phyloP scores from a whole-genome alignment of 2,888 invertebrate genomes.

The Drosophila longiperda region DNA sequence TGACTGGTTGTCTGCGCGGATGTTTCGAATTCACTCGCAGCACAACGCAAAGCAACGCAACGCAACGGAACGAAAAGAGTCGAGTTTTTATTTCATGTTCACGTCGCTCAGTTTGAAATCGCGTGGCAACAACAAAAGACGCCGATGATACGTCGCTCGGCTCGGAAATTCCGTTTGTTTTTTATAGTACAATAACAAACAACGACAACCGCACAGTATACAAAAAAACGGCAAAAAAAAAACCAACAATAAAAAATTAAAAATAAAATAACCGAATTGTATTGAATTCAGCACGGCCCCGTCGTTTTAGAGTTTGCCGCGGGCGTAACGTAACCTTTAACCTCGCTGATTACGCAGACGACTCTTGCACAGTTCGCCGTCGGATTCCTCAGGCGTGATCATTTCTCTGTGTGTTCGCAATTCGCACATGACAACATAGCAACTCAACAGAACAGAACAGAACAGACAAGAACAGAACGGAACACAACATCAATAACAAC shows the following conservation, averaged over 20 bases:
- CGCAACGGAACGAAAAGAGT: constrained; percentile 24
- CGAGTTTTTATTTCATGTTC: constrained; percentile 39
- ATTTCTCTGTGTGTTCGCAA: constrained; percentile 5
- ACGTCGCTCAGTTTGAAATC: constrained; percentile 48
- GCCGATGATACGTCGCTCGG: constrained; percentile 35
- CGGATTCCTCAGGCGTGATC: constrained; percentile 20
- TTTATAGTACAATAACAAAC: constrained; percentile 24
- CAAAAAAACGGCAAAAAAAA: background rate
- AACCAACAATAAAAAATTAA: background rate
- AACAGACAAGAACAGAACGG: background rate
- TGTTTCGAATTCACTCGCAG: constrained; percentile 35
- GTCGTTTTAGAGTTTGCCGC: constrained; percentile 54
- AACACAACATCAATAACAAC: constrained; percentile 16
- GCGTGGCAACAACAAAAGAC: constrained; percentile 60
- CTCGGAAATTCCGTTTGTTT: constrained; percentile 49
- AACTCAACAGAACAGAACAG: background rate
- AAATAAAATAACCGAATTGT: constrained; percentile 16
- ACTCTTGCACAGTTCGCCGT: constrained; percentile 37
- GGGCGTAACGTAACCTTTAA: constrained; percentile 58
- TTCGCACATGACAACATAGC: constrained; percentile 13
- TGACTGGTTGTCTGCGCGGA: constrained; percentile 70
- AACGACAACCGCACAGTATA: constrained; percentile 8
- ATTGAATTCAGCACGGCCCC: constrained; percentile 32
- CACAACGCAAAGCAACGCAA: constrained; percentile 12
- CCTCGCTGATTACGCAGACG: constrained; percentile 53